These are phyloP conservation scores for Phengaris arion DNA, from an alignment of 2,888 invertebrate species.

Conservation along the genomic window DNA sequence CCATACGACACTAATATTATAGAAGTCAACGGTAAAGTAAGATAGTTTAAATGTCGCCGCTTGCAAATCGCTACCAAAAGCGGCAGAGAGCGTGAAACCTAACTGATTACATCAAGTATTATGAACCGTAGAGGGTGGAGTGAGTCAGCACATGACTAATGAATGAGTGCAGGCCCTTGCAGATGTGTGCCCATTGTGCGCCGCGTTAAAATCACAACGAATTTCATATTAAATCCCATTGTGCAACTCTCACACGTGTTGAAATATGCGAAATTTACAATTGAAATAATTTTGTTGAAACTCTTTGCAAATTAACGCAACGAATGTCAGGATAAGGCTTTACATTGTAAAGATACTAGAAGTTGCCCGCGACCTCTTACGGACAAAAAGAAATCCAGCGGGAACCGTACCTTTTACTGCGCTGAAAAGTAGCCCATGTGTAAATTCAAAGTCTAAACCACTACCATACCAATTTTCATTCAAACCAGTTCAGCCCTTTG, in stretches of 20 bases:
- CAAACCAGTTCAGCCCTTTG: too few species aligned
- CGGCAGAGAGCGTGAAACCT: background rate
- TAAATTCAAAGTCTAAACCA: too few species aligned
- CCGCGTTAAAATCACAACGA: conserved; percentile 25
- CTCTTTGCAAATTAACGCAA: background rate
- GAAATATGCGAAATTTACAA: conserved; percentile 20
- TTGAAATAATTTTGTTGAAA: conserved; percentile 10
- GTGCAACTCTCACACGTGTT: conserved; percentile 7
- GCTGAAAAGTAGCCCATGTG: too few species aligned
- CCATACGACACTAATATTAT: too few species aligned
- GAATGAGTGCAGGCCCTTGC: conserved; percentile 28
- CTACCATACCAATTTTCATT: too few species aligned
- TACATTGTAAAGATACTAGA: background rate
- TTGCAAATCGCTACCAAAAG: too few species aligned
- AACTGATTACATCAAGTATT: background rate
- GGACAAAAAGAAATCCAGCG: too few species aligned
- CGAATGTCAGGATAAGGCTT: background rate
- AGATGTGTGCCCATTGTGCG: conserved; percentile 17
- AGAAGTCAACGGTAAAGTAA: too few species aligned
- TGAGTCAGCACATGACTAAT: conserved; percentile 29
- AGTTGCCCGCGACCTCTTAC: too few species aligned
- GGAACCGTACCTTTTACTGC: too few species aligned
- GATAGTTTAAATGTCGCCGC: too few species aligned
- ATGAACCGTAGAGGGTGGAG: background rate
- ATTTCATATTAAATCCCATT: conserved; percentile 18